Evolutionary conservation across 1,140 invertebrate species (phyloP).

Genomic region (Cydia amplana): DNA sequence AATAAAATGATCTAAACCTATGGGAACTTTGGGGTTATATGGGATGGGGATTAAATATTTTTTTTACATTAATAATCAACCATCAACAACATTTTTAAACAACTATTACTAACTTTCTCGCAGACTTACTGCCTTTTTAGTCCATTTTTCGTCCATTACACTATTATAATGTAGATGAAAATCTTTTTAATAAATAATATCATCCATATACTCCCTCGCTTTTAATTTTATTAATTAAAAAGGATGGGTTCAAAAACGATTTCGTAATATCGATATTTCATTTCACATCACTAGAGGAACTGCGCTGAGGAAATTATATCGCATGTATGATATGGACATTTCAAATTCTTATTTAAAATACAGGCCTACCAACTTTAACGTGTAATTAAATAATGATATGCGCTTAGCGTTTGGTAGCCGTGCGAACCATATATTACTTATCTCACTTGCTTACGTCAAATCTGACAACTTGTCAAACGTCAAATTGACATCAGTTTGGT

Average conservation of each 20-base stretch:
- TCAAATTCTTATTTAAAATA: constrained; percentile 14
- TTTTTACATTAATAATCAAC: constrained; percentile 68
- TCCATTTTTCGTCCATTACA: not conserved
- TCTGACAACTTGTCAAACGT: constrained; percentile 28
- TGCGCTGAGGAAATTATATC: constrained; percentile 18
- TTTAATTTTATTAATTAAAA: not conserved
- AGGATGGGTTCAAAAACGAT: not conserved
- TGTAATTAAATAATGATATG: not conserved
- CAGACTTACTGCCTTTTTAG: constrained; percentile 7
- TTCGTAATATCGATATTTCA: constrained; percentile 14
- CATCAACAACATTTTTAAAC: constrained; percentile 66
- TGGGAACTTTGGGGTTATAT: constrained; percentile 50
- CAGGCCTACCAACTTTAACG: constrained; percentile 27
- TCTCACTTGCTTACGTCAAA: constrained; percentile 36
- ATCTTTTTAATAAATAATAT: not conserved
- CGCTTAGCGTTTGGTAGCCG: constrained; percentile 8
- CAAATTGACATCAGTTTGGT: constrained; percentile 19
- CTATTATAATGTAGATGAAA: not conserved
- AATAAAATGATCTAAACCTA: constrained; percentile 50
- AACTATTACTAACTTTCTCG: constrained; percentile 40
- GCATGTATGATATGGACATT: constrained; percentile 25
- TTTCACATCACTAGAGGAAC: constrained; percentile 17
- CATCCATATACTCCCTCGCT: not conserved
- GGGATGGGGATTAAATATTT: constrained; percentile 66
- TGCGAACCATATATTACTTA: constrained; percentile 6